Conservation (phyloP, 2,888 invertebrate species). For the Aphodius sticticus region DNA sequence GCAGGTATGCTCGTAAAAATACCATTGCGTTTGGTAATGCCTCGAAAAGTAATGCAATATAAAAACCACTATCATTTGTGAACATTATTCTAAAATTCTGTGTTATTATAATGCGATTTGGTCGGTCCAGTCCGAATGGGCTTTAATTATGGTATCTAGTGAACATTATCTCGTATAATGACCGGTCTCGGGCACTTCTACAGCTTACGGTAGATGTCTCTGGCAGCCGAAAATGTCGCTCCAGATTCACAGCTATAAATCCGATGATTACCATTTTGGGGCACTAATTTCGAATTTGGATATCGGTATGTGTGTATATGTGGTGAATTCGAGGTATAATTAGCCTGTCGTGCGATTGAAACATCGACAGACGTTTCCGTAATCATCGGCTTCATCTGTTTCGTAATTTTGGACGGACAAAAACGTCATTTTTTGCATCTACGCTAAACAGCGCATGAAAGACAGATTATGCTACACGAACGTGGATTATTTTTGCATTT, state of each 20-base stretch:
- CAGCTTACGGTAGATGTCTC: background rate
- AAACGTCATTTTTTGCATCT: background rate
- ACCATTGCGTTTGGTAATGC: background rate
- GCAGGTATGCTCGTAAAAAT: background rate
- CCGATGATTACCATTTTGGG: background rate
- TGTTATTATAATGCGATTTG: slow-evolving; percentile 46
- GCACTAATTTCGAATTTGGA: background rate
- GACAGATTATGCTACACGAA: background rate
- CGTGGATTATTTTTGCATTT: background rate
- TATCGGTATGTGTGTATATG: background rate
- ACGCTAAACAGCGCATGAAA: background rate
- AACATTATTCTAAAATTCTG: slow-evolving; percentile 45
- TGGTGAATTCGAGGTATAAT: background rate
- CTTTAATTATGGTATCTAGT: slow-evolving; percentile 45
- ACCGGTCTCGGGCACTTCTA: slow-evolving; percentile 36
- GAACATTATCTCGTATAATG: slow-evolving; percentile 44
- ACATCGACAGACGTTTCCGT: background rate
- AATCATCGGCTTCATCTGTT: background rate
- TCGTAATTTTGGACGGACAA: background rate
- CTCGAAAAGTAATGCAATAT: background rate
- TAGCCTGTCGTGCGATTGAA: slow-evolving; percentile 4
- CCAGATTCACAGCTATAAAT: background rate
- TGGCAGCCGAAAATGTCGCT: background rate
- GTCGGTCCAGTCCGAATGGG: slow-evolving; percentile 40
- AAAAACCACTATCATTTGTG: slow-evolving; percentile 44